These are phyloP conservation scores for Neopipo cinnamomea DNA, from an alignment of 2,113 vertebrate genomes.

Conservation along the genomic window DNA sequence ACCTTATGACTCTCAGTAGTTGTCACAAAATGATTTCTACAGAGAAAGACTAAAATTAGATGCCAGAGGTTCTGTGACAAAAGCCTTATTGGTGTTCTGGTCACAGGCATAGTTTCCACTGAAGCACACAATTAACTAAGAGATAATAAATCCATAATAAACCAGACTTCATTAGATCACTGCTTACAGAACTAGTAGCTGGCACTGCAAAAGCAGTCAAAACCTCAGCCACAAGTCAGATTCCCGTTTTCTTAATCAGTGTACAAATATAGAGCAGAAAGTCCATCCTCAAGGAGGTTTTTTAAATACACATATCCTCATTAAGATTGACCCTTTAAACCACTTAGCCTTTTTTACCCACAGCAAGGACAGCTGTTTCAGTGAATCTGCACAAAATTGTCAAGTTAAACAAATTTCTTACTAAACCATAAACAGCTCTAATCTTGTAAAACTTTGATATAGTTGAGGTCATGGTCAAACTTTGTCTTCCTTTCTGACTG, in stretches of 20 bases:
- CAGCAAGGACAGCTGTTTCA: neutral
- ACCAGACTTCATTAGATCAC: neutral
- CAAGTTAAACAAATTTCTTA: neutral
- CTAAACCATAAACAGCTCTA: neutral
- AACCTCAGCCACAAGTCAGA: neutral
- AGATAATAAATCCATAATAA: constrained; percentile 19
- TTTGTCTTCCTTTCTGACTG: neutral
- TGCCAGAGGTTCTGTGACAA: neutral
- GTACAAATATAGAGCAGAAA: neutral
- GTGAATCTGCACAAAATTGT: neutral
- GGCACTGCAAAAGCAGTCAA: neutral
- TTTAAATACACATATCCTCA: neutral
- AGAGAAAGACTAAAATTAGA: constrained; percentile 5
- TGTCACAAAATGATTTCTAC: neutral
- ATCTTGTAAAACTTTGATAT: neutral
- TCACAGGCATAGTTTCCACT: neutral
- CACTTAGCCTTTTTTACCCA: neutral
- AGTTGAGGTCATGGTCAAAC: neutral
- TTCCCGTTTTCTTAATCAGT: neutral
- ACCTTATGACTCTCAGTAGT: neutral
- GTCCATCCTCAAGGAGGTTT: neutral
- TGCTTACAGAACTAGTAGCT: neutral
- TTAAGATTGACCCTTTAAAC: constrained; percentile 26
- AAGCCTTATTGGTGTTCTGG: neutral
- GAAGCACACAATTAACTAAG: neutral